A percentile compares a stretch with the other conserved stretches of the same genome.
phyloP scores from a whole-genome alignment of 2,113 vertebrate genomes.

The Sakesphorus luctuosus region DNA sequence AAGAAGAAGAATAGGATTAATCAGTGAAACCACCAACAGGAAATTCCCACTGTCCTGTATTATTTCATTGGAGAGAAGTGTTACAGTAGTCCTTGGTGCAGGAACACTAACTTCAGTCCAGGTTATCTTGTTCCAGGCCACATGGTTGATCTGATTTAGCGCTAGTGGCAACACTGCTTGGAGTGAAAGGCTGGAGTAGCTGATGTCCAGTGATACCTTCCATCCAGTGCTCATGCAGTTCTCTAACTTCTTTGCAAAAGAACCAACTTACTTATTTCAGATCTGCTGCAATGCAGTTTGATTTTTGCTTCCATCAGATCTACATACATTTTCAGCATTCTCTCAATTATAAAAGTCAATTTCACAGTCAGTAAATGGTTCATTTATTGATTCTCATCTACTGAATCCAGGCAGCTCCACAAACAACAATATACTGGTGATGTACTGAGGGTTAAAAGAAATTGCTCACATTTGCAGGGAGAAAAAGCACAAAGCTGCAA shows the following conservation, averaged over 20 bases:
- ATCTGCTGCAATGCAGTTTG: neutral
- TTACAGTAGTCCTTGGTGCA: neutral
- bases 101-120: neutral
- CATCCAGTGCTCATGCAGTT: neutral
- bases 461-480: neutral
- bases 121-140: neutral
- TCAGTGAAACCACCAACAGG: neutral
- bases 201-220: neutral
- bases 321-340: neutral
- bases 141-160: neutral
- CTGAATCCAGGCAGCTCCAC: neutral
- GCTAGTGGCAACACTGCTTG: neutral
- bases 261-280: neutral
- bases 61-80: neutral
- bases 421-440: neutral
- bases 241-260: neutral
- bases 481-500: conserved; percentile 17
- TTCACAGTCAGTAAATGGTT: conserved; percentile 28
- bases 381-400: conserved; percentile 41
- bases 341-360: conserved; percentile 32
- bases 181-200: neutral
- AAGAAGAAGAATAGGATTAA: neutral
- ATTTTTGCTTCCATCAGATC: conserved; percentile 25
- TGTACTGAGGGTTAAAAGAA: neutral
- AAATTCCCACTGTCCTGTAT: neutral